phyloP scores from a whole-genome alignment of 2,113 vertebrate species.

The Oryctolagus cuniculus region DNA sequence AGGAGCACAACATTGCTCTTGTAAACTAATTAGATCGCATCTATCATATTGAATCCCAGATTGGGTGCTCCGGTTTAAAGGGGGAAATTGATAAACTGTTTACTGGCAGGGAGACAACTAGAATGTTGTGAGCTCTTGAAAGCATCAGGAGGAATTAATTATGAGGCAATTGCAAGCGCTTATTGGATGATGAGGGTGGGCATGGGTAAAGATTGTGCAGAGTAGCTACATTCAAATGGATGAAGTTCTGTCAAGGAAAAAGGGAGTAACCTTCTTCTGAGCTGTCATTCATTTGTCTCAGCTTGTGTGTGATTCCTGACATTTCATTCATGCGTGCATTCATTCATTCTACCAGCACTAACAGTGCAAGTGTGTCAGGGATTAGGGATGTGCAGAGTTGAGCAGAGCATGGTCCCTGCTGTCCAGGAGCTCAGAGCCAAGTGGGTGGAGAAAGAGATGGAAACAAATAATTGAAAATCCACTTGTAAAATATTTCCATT shows the following conservation, averaged over 20 bases:
- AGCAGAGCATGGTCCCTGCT: background rate
- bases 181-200: constrained; percentile 35
- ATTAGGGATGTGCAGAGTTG: background rate
- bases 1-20: background rate
- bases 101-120: background rate
- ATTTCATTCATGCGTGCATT: background rate
- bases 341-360: background rate
- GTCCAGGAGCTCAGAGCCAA: background rate
- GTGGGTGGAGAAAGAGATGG: background rate
- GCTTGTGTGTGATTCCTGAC: background rate
- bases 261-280: background rate
- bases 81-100: background rate
- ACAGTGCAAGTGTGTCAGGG: background rate
- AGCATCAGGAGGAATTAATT: constrained; percentile 1
- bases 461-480: constrained; percentile 1
- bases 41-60: background rate
- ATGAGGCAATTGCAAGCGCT: background rate
- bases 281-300: constrained; percentile 35
- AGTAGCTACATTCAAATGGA: background rate
- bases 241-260: constrained; percentile 2
- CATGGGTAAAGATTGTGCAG: background rate
- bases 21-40: background rate
- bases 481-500: constrained; percentile 32
- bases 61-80: background rate
- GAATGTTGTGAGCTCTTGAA: constrained; percentile 10